Conservation (phyloP, 2,888 invertebrate species). For the Drosophila algonquin region DNA sequence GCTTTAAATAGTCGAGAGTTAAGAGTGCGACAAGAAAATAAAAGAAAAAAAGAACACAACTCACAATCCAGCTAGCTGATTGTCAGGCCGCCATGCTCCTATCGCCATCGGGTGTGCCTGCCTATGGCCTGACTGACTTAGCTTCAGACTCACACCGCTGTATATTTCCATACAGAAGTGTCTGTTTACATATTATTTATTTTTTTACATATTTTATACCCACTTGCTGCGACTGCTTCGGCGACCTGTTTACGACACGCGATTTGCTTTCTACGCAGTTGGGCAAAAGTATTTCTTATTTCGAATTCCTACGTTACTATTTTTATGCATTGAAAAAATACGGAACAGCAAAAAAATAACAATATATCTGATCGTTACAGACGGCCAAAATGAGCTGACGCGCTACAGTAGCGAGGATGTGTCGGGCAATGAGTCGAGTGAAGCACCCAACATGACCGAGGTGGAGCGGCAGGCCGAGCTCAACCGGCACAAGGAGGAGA, state of each 20-base stretch:
- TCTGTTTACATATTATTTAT: constrained; percentile 47
- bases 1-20: constrained; percentile 19
- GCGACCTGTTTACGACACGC: constrained; percentile 68
- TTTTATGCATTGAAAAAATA: constrained; percentile 61
- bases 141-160: background rate
- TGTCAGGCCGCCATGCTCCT: background rate
- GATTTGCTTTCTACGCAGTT: constrained; percentile 76
- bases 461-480: constrained; percentile 85
- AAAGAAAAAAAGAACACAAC: constrained; percentile 21
- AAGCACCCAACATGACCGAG: constrained; percentile 83
- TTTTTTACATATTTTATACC: constrained; percentile 62
- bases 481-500: constrained; percentile 93
- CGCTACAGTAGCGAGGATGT: constrained; percentile 84
- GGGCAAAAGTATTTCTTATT: constrained; percentile 55
- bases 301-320: constrained; percentile 31
- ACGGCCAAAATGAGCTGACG: constrained; percentile 81
- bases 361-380: constrained; percentile 58
- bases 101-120: background rate
- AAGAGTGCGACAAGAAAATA: constrained; percentile 21
- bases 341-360: too few species aligned
- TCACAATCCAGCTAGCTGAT: constrained; percentile 29
- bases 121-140: constrained; percentile 12
- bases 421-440: constrained; percentile 84
- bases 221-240: constrained; percentile 35
- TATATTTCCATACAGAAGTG: constrained; percentile 36